Evolutionary conservation across 2,797 vertebrate species (phyloP).

Genomic region (Acanthornis magna): DNA sequence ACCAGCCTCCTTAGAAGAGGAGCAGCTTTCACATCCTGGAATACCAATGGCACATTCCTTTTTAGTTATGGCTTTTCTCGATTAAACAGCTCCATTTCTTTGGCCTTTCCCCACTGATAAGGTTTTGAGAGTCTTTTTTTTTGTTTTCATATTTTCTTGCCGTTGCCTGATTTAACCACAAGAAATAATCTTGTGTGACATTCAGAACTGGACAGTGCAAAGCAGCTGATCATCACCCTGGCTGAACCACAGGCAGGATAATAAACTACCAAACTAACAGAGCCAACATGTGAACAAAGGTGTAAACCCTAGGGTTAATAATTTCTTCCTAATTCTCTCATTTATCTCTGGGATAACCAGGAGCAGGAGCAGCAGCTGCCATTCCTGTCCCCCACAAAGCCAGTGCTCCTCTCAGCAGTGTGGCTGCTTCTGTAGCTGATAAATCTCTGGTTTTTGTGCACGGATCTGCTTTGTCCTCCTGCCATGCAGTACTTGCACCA

Average conservation of each 20-base stretch:
- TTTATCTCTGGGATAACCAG: not conserved
- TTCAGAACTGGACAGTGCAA: not conserved
- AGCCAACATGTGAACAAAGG: not conserved
- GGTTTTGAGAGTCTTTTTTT: not conserved
- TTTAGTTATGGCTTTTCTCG: not conserved
- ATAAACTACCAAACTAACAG: rapidly evolving
- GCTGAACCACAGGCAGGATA: not conserved
- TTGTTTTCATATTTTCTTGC: not conserved
- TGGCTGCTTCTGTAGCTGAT: not conserved
- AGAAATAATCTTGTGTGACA: not conserved
- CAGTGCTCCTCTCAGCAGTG: not conserved
- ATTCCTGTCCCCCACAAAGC: not conserved
- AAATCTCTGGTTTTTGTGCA: not conserved
- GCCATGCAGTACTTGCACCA: not conserved
- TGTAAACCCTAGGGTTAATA: not conserved
- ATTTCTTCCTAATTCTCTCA: not conserved
- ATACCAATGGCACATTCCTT: not conserved
- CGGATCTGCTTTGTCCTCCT: not conserved
- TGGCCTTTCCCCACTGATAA: not conserved
- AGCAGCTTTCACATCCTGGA: not conserved
- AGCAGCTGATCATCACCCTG: not conserved
- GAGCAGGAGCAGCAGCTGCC: not conserved
- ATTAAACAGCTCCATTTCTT: not conserved
- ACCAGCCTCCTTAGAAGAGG: not conserved
- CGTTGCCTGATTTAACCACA: not conserved